A percentile compares a stretch with the other conserved stretches of the same genome.
phyloP scores from a whole-genome alignment of 2,797 vertebrate species.

The Steatocranus sp. region DNA sequence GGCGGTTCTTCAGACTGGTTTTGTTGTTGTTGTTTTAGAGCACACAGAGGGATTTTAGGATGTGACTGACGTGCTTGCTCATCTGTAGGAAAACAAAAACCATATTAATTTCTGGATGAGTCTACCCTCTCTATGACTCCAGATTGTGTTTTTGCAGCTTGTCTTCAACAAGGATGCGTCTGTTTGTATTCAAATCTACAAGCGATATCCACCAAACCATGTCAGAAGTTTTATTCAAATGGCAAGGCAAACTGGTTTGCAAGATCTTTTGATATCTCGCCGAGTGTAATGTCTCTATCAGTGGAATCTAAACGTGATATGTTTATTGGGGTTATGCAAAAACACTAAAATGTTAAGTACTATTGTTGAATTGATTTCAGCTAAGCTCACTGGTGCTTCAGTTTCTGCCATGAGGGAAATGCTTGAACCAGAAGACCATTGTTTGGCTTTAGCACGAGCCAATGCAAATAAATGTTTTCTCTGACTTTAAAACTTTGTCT shows the following conservation, averaged over 20 bases:
- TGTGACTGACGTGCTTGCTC: slow-evolving; percentile 31
- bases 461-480: neutral
- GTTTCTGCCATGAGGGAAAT: neutral
- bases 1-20: neutral
- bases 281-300: neutral
- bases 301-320: slow-evolving; percentile 3
- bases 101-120: slow-evolving; percentile 31
- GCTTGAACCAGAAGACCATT: neutral
- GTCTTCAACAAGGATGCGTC: slow-evolving; percentile 21
- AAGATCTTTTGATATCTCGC: slow-evolving; percentile 18
- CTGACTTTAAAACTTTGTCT: fast-evolving
- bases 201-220: slow-evolving; percentile 8
- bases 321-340: slow-evolving; percentile 32
- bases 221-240: slow-evolving; percentile 40
- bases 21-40: slow-evolving; percentile 5
- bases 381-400: neutral
- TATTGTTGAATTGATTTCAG: slow-evolving; percentile 16
- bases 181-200: slow-evolving; percentile 49
- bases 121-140: neutral
- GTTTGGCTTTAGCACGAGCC: neutral
- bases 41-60: slow-evolving; percentile 23
- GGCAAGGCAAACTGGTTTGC: slow-evolving; percentile 34
- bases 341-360: neutral
- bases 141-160: slow-evolving; percentile 8
- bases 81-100: slow-evolving; percentile 42